phyloP scores from a whole-genome alignment of 2,113 vertebrate genomes.

The Pyxicephalus adspersus region DNA sequence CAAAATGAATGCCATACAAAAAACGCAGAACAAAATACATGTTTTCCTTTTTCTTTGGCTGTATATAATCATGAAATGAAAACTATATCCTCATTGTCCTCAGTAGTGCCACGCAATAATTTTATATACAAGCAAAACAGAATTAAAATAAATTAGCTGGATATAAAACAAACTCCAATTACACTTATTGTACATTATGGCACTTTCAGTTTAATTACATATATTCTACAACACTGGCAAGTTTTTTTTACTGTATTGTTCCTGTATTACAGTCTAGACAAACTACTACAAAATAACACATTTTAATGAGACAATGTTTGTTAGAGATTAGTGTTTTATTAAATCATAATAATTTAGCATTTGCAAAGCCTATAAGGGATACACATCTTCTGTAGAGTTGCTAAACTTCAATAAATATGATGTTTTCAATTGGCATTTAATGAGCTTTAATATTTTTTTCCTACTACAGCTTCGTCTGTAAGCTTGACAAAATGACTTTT shows the following conservation, averaged over 20 bases:
- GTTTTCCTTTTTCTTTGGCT: background rate
- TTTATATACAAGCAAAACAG: conserved; percentile 1
- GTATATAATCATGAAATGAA: background rate
- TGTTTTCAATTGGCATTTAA: conserved; percentile 39
- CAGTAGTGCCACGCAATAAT: background rate
- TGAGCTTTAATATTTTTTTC: conserved; percentile 20
- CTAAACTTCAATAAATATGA: conserved; percentile 46
- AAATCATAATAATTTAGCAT: conserved; percentile 41
- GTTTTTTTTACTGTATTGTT: background rate
- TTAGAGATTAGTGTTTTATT: conserved; percentile 45
- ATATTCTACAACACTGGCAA: background rate
- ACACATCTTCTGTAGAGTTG: conserved; percentile 3
- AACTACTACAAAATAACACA: conserved; percentile 27
- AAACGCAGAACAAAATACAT: background rate
- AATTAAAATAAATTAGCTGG: background rate
- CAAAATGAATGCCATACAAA: too few species aligned
- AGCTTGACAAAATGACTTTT: conserved; percentile 19
- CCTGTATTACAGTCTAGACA: conserved; percentile 25
- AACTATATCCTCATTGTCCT: background rate
- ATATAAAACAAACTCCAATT: conserved; percentile 10
- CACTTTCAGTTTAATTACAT: background rate
- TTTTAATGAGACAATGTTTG: conserved; percentile 51
- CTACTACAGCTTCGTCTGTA: background rate
- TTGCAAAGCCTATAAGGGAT: conserved; percentile 35
- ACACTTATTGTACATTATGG: conserved; percentile 14